Evolutionary conservation across 2,797 vertebrate species (phyloP).

Genomic region (Sitta carolinensis): DNA sequence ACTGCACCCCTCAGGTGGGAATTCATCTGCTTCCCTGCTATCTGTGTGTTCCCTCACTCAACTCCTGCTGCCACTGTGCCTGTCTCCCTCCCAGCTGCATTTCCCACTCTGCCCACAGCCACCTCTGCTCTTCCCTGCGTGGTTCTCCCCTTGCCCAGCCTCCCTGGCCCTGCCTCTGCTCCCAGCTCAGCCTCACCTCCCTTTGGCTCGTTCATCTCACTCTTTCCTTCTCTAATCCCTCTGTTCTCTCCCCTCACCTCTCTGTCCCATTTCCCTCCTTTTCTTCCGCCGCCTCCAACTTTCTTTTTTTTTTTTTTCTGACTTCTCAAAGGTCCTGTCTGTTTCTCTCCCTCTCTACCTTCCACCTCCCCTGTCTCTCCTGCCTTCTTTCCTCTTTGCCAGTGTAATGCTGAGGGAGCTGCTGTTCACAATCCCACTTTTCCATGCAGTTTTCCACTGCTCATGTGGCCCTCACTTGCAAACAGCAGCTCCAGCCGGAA

Average conservation of each 20-base stretch:
- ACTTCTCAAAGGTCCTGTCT: background rate
- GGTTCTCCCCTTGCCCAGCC: background rate
- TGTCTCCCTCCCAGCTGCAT: background rate
- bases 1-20: background rate
- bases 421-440: background rate
- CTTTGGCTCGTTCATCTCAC: background rate
- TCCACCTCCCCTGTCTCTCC: background rate
- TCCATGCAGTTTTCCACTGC: background rate
- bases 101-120: background rate
- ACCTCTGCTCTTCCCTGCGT: background rate
- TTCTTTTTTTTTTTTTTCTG: fast-evolving
- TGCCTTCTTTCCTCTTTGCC: conserved; percentile 10
- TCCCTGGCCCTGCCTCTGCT: background rate
- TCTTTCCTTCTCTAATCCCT: background rate
- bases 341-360: background rate
- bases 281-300: background rate
- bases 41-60: background rate
- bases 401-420: background rate
- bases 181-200: background rate
- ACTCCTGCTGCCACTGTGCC: background rate
- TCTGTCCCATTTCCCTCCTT: background rate
- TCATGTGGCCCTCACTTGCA: background rate
- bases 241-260: background rate
- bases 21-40: background rate
- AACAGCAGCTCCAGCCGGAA: conserved; percentile 22